Evolutionary conservation across 2,888 invertebrate species (phyloP).

Genomic region (Synergus umbraculus): DNA sequence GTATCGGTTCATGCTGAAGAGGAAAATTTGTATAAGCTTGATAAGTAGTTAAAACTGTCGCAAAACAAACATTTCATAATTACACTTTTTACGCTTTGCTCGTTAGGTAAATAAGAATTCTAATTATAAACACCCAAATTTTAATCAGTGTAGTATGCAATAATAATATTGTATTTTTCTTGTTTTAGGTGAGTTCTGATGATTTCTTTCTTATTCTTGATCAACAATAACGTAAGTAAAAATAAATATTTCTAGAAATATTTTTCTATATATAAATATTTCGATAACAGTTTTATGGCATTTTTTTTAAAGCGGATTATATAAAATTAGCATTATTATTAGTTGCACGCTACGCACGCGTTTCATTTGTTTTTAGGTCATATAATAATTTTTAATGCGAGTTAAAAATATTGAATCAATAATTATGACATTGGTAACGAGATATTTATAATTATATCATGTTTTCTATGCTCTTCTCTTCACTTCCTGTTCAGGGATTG

Average conservation of each 20-base stretch:
- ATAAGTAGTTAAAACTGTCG: not conserved
- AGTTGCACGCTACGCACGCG: too few relatives aligned
- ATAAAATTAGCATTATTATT: too few relatives aligned
- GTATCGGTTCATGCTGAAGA: constrained; percentile 11
- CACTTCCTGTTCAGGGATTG: too few relatives aligned
- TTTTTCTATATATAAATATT: too few relatives aligned
- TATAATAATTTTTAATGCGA: too few relatives aligned
- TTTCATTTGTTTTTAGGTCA: too few relatives aligned
- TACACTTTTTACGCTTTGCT: not conserved
- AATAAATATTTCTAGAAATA: not conserved
- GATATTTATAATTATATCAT: too few relatives aligned
- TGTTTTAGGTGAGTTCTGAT: not conserved
- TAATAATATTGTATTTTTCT: not conserved
- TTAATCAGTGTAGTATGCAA: not conserved
- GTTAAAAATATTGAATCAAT: too few relatives aligned
- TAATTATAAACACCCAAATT: not conserved
- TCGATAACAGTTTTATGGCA: too few relatives aligned
- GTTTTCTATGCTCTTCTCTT: too few relatives aligned
- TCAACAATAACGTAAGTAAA: not conserved
- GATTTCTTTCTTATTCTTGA: not conserved
- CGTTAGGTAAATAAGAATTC: not conserved
- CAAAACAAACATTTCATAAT: not conserved
- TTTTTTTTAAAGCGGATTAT: too few relatives aligned
- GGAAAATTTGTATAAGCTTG: constrained; percentile 15
- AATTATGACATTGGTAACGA: too few relatives aligned